These are phyloP conservation scores for Nycticryphes semicollaris DNA, from an alignment of 2,113 vertebrate species.

Conservation along the genomic window DNA sequence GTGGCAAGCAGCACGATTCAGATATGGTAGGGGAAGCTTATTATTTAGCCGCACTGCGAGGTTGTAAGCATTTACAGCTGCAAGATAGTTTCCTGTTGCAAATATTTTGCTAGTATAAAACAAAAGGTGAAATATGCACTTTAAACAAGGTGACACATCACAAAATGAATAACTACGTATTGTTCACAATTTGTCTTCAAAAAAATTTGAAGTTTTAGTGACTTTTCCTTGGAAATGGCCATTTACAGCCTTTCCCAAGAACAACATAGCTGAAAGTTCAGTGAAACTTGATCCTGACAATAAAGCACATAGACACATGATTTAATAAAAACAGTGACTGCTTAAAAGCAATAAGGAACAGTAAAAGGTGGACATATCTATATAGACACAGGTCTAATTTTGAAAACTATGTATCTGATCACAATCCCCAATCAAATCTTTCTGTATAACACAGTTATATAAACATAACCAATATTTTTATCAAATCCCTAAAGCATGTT, in stretches of 20 bases:
- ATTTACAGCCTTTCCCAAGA: neutral
- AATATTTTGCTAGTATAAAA: conserved; percentile 84
- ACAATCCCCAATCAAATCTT: neutral
- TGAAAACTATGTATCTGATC: neutral
- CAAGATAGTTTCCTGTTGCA: conserved; percentile 83
- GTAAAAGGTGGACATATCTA: neutral
- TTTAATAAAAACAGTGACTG: neutral
- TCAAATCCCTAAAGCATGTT: neutral
- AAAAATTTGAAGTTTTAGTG: neutral
- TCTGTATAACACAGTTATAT: neutral
- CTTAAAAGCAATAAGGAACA: neutral
- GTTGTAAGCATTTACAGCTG: conserved; percentile 88
- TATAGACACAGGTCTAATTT: neutral
- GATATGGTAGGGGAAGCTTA: conserved; percentile 81
- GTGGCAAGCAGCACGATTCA: conserved; percentile 94
- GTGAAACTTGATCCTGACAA: neutral
- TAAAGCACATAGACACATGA: neutral
- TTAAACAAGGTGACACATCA: neutral
- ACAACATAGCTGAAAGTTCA: neutral
- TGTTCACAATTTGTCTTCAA: neutral
- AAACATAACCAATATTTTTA: neutral
- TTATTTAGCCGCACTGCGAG: conserved; percentile 86
- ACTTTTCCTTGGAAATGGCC: neutral
- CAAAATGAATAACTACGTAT: neutral
- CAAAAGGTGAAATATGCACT: neutral